phyloP scores from a whole-genome alignment of 2,888 invertebrate species.

The Xestia xanthographa region DNA sequence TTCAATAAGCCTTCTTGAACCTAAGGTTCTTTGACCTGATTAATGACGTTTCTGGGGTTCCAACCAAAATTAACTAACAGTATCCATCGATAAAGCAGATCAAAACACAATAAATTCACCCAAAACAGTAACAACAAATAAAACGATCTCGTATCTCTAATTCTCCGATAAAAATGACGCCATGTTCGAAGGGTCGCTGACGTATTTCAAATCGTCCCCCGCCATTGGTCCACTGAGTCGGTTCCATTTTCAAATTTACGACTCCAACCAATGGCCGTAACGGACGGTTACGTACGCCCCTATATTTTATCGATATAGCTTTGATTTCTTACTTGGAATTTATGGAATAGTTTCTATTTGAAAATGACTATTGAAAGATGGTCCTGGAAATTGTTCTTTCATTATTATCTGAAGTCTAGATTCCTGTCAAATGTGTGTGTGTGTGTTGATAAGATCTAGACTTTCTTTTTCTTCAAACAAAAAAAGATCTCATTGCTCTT shows the following conservation, averaged over 20 bases:
- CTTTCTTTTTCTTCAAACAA: neutral
- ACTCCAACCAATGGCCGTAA: constrained; percentile 70
- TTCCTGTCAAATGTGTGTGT: constrained; percentile 7
- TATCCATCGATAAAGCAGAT: neutral
- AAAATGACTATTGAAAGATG: constrained; percentile 38
- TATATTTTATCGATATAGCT: constrained; percentile 67
- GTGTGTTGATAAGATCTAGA: neutral
- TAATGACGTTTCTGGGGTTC: neutral
- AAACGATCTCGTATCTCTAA: constrained; percentile 39
- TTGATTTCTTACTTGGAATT: constrained; percentile 62
- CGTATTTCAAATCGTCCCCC: constrained; percentile 62
- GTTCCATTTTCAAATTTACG: constrained; percentile 80
- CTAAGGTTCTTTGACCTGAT: neutral
- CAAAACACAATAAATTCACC: constrained; percentile 38
- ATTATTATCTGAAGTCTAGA: neutral
- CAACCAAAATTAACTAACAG: neutral
- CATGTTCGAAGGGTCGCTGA: constrained; percentile 47
- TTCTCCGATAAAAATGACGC: constrained; percentile 60
- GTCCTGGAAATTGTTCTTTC: neutral
- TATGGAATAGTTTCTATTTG: constrained; percentile 52
- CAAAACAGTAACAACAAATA: constrained; percentile 32
- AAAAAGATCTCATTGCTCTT: neutral
- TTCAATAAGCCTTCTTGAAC: neutral
- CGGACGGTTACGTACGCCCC: constrained; percentile 63
- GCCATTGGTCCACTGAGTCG: constrained; percentile 70